Base-by-base conservation (phyloP, 2,797 vertebrate species). In the Lutjanus argentimaculatus region DNA sequence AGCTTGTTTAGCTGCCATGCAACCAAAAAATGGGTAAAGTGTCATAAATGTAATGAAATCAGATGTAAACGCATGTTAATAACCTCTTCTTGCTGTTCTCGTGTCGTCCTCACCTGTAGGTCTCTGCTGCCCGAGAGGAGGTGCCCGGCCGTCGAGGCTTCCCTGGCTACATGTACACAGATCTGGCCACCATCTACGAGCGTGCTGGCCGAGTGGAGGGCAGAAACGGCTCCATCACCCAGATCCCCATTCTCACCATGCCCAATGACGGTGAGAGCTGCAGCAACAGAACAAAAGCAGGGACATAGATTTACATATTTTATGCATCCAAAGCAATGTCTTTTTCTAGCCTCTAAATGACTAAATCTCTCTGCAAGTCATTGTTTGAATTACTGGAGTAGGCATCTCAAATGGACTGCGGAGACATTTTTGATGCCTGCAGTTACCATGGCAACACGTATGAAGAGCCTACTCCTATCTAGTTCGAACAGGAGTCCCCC, bases 241-340 rank as follows among this genome's bases (percentile, higher is more conserved):
- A 97, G 94, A 97, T 97, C 85, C 96, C 96, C 69, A 97, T 97
- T 56, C 96, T 97, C 63, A 97, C 96, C 53, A 97, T 97, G 96
- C 96, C 96, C 70, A 97, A 97, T n/a, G 96, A 97, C 8, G 96
- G 96, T 97, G 25, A 93, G 92, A 53, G 58, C 66, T 58, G 53
- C 36, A 49, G 43, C 36, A 36, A 6, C 4, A 7, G 5, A n/a
- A 8, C n/a, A 6, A 17, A 48, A n/a, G n/a, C 17, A 21, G 46
- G 15, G 10, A 51, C 15, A 4, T 8, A 8, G 40, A 14, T 49
- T 46, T 5, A 1, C 56, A 9, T 53, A 7, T 56, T 43, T 51
- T 7, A 16, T 49, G 36, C 21, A 9, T 51, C 59, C 12, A 53
- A 3, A 71, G 25, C 13, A 45, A 4, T 7, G 1, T 16, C 25